Evolutionary conservation across 2,113 vertebrate genomes (phyloP), one percentile per base, ranked within the genome.

Genomic region (Pterocles gutturalis): DNA sequence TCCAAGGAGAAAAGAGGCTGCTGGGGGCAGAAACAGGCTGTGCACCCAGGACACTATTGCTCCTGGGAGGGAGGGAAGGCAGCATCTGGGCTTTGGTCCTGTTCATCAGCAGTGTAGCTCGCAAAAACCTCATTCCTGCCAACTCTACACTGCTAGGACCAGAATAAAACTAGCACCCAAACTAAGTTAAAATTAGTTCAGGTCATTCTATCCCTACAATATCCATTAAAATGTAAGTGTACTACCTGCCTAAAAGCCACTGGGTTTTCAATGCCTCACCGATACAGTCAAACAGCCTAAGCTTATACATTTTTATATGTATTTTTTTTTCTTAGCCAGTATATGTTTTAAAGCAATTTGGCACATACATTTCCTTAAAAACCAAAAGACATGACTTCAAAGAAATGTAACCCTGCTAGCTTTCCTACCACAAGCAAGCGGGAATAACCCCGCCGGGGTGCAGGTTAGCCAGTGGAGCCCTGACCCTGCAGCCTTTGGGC

Each of bases 1-100:
- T 12, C 36, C 43, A 70, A 82, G 53, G 53, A 79, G 29, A 82
- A 87, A 93, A 83, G 43, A 89, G 83, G 48, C 54, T 91, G 28
- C 17, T 19, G 10, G 36, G 45, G 55, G 9, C 20, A 53, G 20
- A 83, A 85, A 38, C 5, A 49, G 22, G 17, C 48, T 51, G 38
- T 1, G 1, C 9, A 25, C 6, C 13, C 70, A 18, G 4, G 3
- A 41, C 16, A 21, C 3, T 10, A 14, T 2, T 51, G 28, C 12
- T 87, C 43, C 43, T 31, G 55, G 38, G 24, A 91, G 25, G 5
- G 22, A 55, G 29, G 53, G 29, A 41, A 11, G 25, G 51, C 24
- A 53, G 9, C 79, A 3, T 14, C 22, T 14, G 16, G 33, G n/a
- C 29, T 80, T 75, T 48, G 11, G 24, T n/a, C n/a, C 51, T 41